Base-by-base conservation (phyloP, 2,113 vertebrate species). In the Nyctereutes procyonoides region DNA sequence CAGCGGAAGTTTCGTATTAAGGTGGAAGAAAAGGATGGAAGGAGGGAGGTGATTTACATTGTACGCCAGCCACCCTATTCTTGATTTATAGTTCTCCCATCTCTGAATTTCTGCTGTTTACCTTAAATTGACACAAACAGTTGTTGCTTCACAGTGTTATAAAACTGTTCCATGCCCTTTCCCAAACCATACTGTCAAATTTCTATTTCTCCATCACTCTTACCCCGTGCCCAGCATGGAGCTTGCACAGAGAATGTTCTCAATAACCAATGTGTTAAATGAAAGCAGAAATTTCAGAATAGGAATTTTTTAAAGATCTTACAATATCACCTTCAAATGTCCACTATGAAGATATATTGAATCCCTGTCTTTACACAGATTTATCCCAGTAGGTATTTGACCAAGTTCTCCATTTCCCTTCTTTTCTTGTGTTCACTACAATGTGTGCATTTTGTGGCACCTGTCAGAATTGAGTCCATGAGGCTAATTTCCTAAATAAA, bases 401-500 rank as follows among this genome's bases (percentile, higher is more conserved):
- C 32, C 3, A 0, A 56, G 32, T 74, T 96, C 16, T 20, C 20
- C 20, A 9, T 69, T 19, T 73, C 32, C 20, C 24, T 87, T 76
- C 26, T 32, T 71, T 95, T 81, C 51, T 55, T 32, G 7, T 63
- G 93, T 65, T 58, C 26, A 76, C 26, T 15, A 81, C 38, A 92
- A 8, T 3, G 4, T 2, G 26, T 17, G 13, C 0, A 67, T 76
- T 69, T 51, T 74, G 65, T 83, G 38, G 28, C 5, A 79, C 80
- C 15, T 51, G 30, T 95, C 38, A 95, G 69, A 83, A 74, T 20
- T 43, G 65, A 92, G 26, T 63, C 35, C 35, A 56, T 30, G 20
- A 56, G 65, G 76, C 26, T 79, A 80, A 91, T 73, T 90, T 84
- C 48, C 94, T 90, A 84, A 92, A 63, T 53, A 22, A 93, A 92